Evolutionary conservation across 2,797 vertebrate genomes (phyloP), one percentile per base, ranked within the genome.

Genomic region (Diplodus sargus): DNA sequence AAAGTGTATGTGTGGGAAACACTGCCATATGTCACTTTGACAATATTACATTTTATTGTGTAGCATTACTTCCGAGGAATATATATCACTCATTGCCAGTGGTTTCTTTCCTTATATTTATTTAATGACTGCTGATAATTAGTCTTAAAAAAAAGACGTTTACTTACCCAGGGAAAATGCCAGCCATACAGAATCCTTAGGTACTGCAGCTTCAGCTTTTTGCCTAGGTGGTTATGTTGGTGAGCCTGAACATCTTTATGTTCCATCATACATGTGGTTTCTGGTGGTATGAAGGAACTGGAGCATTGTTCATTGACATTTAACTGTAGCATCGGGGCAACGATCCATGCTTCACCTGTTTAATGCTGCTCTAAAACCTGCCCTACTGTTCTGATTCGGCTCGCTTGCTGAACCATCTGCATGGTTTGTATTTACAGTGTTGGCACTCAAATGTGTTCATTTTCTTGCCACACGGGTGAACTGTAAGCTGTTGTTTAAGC

Each of bases 321-420:
- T 59, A 20, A 43, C 22, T 28, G 15, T 49, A 30, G 52, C 15
- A 3, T 79, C 62, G 53, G 39, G 34, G 11, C 1, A 18, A 42
- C 57, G 3, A n/a, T 72, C 11, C 2, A 45, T 47, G 42, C 57
- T 54, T 54, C 65, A 76, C 49, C 59, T 64, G 66, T 28, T 59
- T 30, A 60, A 45, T 22, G 25, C 28, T 28, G 62, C 63, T 61
- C 13, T 58, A 25, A 52, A 54, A 59, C 5, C 53, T 4, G 47
- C 30, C 30, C 5, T 39, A 16, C 20, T 45, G 15, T 17, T 67
- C 49, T 15, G 9, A 62, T 60, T 47, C 0, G 9, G 18, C 17
- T 23, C 34, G 23, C 42, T 39, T 54, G 10, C 39, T 63, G 16
- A 59, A 59, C n/a, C 28, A 8, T 34, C 10, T n/a, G 12, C 16